phyloP scores from a whole-genome alignment of 2,113 vertebrate genomes.

The Colossoma macropomum region DNA sequence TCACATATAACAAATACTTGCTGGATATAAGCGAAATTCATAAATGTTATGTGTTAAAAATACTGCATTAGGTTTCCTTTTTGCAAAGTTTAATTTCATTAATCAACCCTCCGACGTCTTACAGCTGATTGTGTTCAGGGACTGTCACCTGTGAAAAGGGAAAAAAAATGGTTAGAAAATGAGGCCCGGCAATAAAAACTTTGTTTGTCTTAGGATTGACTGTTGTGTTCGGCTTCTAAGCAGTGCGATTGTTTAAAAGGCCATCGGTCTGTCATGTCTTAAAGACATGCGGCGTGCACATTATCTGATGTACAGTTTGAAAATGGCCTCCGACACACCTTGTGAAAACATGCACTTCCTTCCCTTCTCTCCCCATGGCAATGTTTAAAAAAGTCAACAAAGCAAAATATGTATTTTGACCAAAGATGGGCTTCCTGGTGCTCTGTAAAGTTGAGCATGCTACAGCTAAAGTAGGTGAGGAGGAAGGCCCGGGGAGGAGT shows the following conservation, averaged over 20 bases:
- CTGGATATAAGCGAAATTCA: too few species aligned
- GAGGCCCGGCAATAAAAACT: conserved; percentile 33
- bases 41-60: too few species aligned
- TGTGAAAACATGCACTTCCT: conserved; percentile 32
- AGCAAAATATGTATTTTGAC: conserved; percentile 33
- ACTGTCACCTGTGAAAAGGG: background rate
- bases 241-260: conserved; percentile 34
- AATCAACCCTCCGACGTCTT: background rate
- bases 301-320: conserved; percentile 21
- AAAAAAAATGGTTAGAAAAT: conserved; percentile 16
- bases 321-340: conserved; percentile 37
- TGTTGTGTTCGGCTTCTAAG: conserved; percentile 9
- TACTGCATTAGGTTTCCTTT: too few species aligned
- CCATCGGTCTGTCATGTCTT: conserved; percentile 28
- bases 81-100: background rate
- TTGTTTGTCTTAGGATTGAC: conserved; percentile 29
- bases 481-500: background rate
- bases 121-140: background rate
- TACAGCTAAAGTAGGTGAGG: background rate
- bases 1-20: too few species aligned
- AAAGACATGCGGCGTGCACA: background rate
- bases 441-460: background rate
- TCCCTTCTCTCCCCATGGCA: background rate
- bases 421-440: conserved; percentile 28
- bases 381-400: conserved; percentile 36